phyloP scores from a whole-genome alignment of 2,888 invertebrate species.

The Macrosiphum euphorbiae region DNA sequence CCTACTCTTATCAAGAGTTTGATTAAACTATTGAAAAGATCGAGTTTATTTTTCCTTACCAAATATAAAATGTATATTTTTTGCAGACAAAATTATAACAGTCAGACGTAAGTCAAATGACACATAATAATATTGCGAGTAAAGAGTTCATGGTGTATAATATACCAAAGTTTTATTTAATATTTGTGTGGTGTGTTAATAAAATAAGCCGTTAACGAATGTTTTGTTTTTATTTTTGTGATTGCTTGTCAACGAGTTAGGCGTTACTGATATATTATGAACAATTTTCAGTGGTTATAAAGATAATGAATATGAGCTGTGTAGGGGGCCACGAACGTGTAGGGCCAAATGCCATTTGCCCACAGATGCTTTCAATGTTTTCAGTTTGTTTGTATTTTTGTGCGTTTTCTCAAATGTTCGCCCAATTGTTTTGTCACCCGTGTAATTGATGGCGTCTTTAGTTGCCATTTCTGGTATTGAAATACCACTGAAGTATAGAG shows the following conservation, averaged over 20 bases:
- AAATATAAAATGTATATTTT: not conserved
- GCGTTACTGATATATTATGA: not conserved
- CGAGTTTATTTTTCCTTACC: not conserved
- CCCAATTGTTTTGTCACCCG: conserved; percentile 35
- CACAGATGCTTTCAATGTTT: conserved; percentile 32
- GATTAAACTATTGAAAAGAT: not conserved
- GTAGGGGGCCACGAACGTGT: not conserved
- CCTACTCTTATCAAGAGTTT: not conserved
- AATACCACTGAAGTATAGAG: conserved; percentile 1
- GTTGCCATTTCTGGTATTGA: conserved; percentile 17
- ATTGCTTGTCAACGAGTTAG: not conserved
- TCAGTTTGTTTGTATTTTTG: conserved; percentile 25
- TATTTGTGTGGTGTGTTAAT: not conserved
- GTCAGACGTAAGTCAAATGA: not conserved
- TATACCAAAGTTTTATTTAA: not conserved
- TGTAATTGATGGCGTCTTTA: conserved; percentile 48
- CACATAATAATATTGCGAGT: not conserved
- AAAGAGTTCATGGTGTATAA: not conserved
- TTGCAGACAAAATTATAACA: not conserved
- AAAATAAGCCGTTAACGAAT: not conserved
- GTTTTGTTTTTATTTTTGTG: not conserved
- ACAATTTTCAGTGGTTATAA: not conserved
- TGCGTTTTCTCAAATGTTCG: conserved; percentile 47
- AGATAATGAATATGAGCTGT: not conserved
- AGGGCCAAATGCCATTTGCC: not conserved